Evolutionary conservation across 2,113 vertebrate species (phyloP), one percentile per base, ranked within the genome.

Genomic region (Cynoglossus semilaevis): DNA sequence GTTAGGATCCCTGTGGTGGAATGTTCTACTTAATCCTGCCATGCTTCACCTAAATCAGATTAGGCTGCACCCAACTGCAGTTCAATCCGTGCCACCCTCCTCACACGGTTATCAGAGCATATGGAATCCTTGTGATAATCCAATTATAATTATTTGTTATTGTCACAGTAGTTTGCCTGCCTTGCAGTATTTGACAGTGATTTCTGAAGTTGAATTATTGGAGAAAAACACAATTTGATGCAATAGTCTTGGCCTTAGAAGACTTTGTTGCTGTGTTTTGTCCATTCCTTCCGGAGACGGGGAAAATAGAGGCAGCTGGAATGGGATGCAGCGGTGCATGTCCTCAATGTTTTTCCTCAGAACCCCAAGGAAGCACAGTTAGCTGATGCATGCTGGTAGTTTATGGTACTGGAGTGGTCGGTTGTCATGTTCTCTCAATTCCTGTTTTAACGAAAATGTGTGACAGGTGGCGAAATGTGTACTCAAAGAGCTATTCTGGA

Each of bases 41-140:
- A 42, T 19, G 46, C 48, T 53, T 44, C 57, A 43, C 29, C 29
- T 34, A 47, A 51, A 41, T 1, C 1, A 14, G 22, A 2, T 36
- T 16, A 37, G 48, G 52, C 48, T 35, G 14, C 14, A 47, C 29
- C 16, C 37, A 44, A 34, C 15, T 58, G 19, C 29, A 53, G 15
- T 16, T 10, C 1, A 57, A 29, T 37, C 48, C 15, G 14, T 17
- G 42, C 11, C 41, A 36, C 18, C 51, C 12, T 19, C 22, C 45
- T 12, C 34, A 35, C 40, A 45, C 37, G n/a, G 5, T n/a, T 29
- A 5, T 58, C 14, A 22, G 22, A 48, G 22, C 42, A 12, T 51
- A 1, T 49, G 29, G 18, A 38, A 18, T 34, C 15, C 22, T 68
- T 56, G 38, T 46, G 17, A 67, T 22, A 45, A 61, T 46, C 58